Conservation (phyloP, 2,888 invertebrate species). For the Tetranychus piercei region DNA sequence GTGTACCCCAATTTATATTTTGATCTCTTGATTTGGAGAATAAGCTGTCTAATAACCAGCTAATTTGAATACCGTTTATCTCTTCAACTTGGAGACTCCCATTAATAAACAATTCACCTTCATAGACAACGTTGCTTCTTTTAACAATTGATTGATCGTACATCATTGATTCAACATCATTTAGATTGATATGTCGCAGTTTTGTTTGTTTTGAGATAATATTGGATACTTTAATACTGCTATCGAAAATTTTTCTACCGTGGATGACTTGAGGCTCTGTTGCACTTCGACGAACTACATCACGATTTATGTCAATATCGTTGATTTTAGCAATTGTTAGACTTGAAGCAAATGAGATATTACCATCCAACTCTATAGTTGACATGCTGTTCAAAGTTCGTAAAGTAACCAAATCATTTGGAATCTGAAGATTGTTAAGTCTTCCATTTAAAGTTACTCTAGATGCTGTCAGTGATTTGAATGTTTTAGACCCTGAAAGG, state of each 20-base stretch:
- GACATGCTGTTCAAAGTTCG: background rate
- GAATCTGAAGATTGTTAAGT: background rate
- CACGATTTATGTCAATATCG: background rate
- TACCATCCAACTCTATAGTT: background rate
- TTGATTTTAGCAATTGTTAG: background rate
- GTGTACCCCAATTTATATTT: background rate
- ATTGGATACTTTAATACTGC: background rate
- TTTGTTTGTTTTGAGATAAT: background rate
- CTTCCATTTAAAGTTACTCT: background rate
- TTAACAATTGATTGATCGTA: background rate
- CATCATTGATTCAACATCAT: background rate
- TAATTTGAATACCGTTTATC: background rate
- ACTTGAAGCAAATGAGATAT: background rate
- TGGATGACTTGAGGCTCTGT: background rate
- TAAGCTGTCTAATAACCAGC: background rate
- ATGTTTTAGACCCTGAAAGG: background rate
- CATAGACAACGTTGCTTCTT: background rate
- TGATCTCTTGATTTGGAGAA: background rate
- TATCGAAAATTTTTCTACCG: background rate
- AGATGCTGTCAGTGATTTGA: background rate
- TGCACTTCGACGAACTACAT: background rate
- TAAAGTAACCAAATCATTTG: conserved; percentile 7
- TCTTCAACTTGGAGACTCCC: background rate
- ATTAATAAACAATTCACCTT: background rate
- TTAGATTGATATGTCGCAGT: background rate